Base-by-base conservation (phyloP, 2,113 vertebrate genomes). In the Leptobrachium ailaonicum region DNA sequence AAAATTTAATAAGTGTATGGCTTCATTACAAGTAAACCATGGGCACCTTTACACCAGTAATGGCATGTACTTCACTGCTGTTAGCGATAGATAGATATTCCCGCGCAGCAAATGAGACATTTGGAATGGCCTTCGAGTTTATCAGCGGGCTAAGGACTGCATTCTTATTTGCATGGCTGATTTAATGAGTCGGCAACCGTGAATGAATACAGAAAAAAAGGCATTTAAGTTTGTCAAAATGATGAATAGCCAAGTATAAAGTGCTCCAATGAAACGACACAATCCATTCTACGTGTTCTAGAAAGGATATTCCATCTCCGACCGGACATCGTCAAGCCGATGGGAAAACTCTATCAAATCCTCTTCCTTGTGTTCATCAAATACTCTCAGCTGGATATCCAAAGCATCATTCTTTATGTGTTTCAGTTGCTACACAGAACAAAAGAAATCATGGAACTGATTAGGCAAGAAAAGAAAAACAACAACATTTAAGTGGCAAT, bases 271-370 rank as follows among this genome's bases (percentile, higher is more conserved):
- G 42, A 70, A 70, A 10, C 4, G 47, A 10, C 3, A 64, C 6
- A 2, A 47, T 82, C 83, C 41, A 50, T 74, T 41, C 50, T 73
- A 44, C 41, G 41, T 73, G 58, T 77, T 71, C 45, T 45, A 14
- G 20, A 87, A 98, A 98, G 96, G 98, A 98, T 99, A 99, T 98
- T 98, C 95, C 85, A 98, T 60, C 86, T 99, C 98, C 75, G 90
- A 91, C 88, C 86, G 92, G 87, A 99, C 96, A 89, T 99, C 97
- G 85, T 98, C 95, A 77, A 99, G 88, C 79, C 97, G 93, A 84
- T 98, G 96, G 62, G 94, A 96, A 84, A 99, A 96, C 82, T 99
- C 98, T 0, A 96, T 93, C 93, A 97, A 94, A 85, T 99, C 98
- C 87, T 99, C 98, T 81, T 99, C 98, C 83, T 96, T 98, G 86